These are phyloP conservation scores for Coturnix japonica DNA, from an alignment of 2,113 vertebrate species.

Conservation along the genomic window DNA sequence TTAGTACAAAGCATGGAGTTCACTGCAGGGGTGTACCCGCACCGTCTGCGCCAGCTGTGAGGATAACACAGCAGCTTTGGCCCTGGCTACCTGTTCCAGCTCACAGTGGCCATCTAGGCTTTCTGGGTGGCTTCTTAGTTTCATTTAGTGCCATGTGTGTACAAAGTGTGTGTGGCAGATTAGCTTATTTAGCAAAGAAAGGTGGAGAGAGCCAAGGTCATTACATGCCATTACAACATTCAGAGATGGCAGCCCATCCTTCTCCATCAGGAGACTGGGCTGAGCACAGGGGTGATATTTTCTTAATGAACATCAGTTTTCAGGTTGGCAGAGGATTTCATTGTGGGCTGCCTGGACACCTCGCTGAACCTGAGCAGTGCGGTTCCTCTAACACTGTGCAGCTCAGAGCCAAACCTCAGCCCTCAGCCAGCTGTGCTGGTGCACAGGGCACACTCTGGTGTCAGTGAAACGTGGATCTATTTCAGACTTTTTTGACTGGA, in stretches of 20 bases:
- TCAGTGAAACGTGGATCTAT: accelerated
- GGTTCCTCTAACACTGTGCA: neutral
- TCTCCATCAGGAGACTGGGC: neutral
- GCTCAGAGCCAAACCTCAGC: neutral
- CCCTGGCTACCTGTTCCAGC: neutral
- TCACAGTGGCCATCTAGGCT: neutral
- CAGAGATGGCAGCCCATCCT: neutral
- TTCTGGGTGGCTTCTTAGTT: neutral
- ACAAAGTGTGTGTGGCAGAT: neutral
- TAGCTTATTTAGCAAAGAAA: neutral
- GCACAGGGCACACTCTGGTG: neutral
- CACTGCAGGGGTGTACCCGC: neutral
- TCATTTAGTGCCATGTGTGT: neutral
- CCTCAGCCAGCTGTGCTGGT: neutral
- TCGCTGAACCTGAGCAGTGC: neutral
- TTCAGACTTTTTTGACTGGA: neutral
- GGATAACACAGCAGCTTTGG: neutral
- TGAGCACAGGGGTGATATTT: neutral
- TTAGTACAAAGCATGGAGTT: accelerated
- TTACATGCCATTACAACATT: neutral
- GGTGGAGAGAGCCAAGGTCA: neutral
- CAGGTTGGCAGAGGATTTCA: neutral
- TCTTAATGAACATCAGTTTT: neutral
- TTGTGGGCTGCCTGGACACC: neutral
- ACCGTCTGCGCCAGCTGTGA: neutral